phyloP scores from a whole-genome alignment of 1,140 invertebrate genomes.

The Tribolium madens region DNA sequence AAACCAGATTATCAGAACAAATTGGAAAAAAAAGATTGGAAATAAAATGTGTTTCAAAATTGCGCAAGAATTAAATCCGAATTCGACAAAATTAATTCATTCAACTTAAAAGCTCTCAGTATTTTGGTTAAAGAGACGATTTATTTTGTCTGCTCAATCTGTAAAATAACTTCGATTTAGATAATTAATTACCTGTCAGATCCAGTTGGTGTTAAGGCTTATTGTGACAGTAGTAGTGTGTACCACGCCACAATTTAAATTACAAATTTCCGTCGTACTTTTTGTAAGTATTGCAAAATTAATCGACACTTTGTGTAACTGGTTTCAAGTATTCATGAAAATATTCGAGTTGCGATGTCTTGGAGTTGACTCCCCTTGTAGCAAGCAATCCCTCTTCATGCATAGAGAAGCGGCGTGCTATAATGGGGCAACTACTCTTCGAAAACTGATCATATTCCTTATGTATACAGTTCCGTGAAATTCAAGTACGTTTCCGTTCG shows the following conservation, averaged over 20 bases:
- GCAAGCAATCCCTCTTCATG: conserved; percentile 37
- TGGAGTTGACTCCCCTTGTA: conserved; percentile 13
- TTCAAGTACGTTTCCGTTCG: conserved; percentile 11
- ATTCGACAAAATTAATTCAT: conserved; percentile 12
- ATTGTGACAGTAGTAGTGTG: conserved; percentile 14
- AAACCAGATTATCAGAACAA: background rate
- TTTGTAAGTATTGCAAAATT: conserved; percentile 17
- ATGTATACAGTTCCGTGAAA: conserved; percentile 32
- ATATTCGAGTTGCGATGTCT: conserved; percentile 15
- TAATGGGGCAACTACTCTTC: conserved; percentile 34
- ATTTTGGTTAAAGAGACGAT: conserved; percentile 20
- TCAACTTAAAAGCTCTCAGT: background rate
- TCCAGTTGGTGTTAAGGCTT: background rate
- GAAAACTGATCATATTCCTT: conserved; percentile 37
- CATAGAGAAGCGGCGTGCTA: conserved; percentile 19
- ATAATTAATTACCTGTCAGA: conserved; percentile 30
- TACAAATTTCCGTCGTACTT: background rate
- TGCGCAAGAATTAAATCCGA: background rate
- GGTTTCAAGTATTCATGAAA: conserved; percentile 38
- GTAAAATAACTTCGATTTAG: conserved; percentile 29
- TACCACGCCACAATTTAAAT: conserved; percentile 12
- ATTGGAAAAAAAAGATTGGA: conserved; percentile 24
- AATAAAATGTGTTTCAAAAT: conserved; percentile 23
- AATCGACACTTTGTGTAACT: conserved; percentile 36
- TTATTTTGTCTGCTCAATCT: conserved; percentile 11